A percentile compares a stretch with the other conserved stretches of the same genome.
Evolutionary conservation across 2,888 invertebrate genomes (phyloP).

Genomic region (Octodonta nipae): DNA sequence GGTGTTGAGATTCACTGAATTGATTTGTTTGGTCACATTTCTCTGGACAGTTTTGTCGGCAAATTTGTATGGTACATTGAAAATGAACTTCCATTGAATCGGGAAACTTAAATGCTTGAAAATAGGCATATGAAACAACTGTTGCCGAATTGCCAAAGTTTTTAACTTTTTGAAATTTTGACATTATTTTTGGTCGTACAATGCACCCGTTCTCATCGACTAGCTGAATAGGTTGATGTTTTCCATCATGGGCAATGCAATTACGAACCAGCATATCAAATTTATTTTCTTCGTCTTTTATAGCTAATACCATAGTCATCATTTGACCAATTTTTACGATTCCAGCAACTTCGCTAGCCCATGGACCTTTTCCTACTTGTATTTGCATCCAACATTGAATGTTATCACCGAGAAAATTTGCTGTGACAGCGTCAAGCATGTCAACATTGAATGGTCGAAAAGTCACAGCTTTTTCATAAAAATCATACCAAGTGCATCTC

Average conservation of each 20-base stretch:
- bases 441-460: conserved; percentile 92
- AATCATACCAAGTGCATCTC: conserved; percentile 91
- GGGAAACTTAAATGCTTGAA: conserved; percentile 94
- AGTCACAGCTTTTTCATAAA: conserved; percentile 88
- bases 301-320: conserved; percentile 92
- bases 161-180: conserved; percentile 88
- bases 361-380: conserved; percentile 89
- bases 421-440: conserved; percentile 87
- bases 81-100: conserved; percentile 95
- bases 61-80: conserved; percentile 91
- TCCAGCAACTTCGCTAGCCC: conserved; percentile 93
- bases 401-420: conserved; percentile 90
- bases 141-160: conserved; percentile 90
- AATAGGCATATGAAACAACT: conserved; percentile 87
- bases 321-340: conserved; percentile 93
- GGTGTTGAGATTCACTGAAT: too few relatives aligned
- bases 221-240: conserved; percentile 80
- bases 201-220: conserved; percentile 90
- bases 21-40: too few relatives aligned
- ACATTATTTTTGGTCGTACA: conserved; percentile 87
- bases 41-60: conserved; percentile 84
- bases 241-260: conserved; percentile 89
- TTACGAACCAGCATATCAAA: conserved; percentile 90
- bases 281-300: conserved; percentile 90
- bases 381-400: conserved; percentile 96